Base-by-base conservation (phyloP, 2,113 vertebrate genomes). In the Bettongia penicillata region DNA sequence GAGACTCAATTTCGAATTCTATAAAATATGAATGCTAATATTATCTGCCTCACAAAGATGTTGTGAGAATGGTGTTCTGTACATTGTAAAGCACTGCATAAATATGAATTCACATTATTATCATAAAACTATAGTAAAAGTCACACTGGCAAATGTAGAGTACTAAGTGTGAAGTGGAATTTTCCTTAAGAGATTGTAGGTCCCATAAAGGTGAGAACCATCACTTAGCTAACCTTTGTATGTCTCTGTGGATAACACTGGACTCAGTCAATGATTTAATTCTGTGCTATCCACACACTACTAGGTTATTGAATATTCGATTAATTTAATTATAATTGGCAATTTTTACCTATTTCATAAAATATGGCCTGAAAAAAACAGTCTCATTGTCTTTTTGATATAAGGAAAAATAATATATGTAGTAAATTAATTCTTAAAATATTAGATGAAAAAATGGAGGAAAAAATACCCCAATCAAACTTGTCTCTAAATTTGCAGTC, bases 321-420 rank as follows among this genome's bases (percentile, higher is more conserved):
- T 90, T 90, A 10, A 90, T 47, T 47, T 47, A 90, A 90, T 90
- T 90, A 19, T 77, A 14, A 19, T n/a, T n/a, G 37, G 37, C 1
- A 19, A 77, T n/a, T n/a, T 77, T 77, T n/a, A 77, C 14, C 37
- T 77, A n/a, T 77, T 77, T n/a, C 14, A 55, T 91, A 14, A 89
- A 14, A 28, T 14, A 28, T 95, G 51, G 52, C 23, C n/a, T n/a
- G 16, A 26, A 16, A 51, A 55, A 9, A 92, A 8, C 19, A 95
- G 43, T 94, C 51, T 50, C 23, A n/a, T 0, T 90, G 49, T 28
- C 93, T 55, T 94, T 43, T 92, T 52, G 93, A 51, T 53, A 93
- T 89, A 95, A 93, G 23, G 89, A 89, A 96, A 25, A 97, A 96
- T 92, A 91, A 92, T 96, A 90, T 91, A 94, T 91, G 92, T 48